Conservation (phyloP, 2,113 vertebrate genomes). For the Stegastes partitus region DNA sequence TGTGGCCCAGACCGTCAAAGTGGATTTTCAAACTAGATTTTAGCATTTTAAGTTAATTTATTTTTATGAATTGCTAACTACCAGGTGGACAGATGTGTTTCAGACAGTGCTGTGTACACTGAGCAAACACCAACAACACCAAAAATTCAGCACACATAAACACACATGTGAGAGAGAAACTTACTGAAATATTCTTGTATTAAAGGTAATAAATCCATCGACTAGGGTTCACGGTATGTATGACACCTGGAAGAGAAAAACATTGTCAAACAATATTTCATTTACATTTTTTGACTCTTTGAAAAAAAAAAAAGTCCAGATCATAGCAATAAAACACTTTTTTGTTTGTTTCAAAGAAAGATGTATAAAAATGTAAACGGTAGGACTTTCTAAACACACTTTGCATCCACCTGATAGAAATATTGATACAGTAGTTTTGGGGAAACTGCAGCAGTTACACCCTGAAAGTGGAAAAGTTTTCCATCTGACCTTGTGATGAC, state of each 20-base stretch:
- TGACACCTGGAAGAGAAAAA: constrained; percentile 78
- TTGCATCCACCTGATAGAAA: neutral
- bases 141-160: constrained; percentile 6
- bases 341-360: too few relatives aligned
- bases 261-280: constrained; percentile 1
- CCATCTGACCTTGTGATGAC: constrained; percentile 15
- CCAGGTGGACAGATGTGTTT: too few relatives aligned
- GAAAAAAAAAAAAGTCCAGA: neutral
- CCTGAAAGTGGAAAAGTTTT: neutral
- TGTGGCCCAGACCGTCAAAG: too few relatives aligned
- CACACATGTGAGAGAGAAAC: constrained; percentile 38
- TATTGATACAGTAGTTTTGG: neutral
- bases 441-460: neutral
- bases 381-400: accelerated
- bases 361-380: neutral
- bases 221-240: constrained; percentile 74
- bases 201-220: constrained; percentile 84
- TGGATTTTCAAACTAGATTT: neutral
- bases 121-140: neutral
- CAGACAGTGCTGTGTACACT: too few relatives aligned
- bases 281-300: neutral
- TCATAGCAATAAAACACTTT: too few relatives aligned
- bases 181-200: constrained; percentile 82
- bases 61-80: too few relatives aligned
- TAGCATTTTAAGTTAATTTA: too few relatives aligned